Evolutionary conservation across 1,140 invertebrate species (phyloP).

Genomic region (Trichoplusia ni): DNA sequence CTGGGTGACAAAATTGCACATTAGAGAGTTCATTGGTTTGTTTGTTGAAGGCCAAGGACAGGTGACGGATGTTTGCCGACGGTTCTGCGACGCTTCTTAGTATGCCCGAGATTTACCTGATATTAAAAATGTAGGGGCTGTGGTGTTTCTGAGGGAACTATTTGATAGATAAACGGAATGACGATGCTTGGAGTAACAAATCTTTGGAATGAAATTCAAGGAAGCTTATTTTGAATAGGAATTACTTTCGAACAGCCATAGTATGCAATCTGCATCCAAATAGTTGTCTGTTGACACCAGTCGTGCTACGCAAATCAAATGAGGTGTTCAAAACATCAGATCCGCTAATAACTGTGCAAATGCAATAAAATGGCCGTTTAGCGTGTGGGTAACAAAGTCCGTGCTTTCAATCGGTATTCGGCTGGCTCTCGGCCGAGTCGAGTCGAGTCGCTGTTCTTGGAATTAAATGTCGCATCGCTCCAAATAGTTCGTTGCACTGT

Average conservation of each 20-base stretch:
- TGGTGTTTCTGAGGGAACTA: too few species aligned
- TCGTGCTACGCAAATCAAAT: constrained; percentile 20
- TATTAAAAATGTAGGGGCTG: too few species aligned
- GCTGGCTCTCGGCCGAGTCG: constrained; percentile 40
- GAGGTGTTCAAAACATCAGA: constrained; percentile 10
- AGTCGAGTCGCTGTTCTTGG: constrained; percentile 43
- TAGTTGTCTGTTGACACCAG: background rate
- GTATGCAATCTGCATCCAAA: background rate
- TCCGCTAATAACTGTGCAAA: constrained; percentile 26
- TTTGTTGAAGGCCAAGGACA: too few species aligned
- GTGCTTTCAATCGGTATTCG: constrained; percentile 26
- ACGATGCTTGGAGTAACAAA: too few species aligned
- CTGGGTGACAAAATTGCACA: too few species aligned
- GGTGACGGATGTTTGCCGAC: too few species aligned
- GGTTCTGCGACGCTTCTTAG: too few species aligned
- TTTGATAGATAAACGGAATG: too few species aligned
- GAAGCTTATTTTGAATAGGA: too few species aligned
- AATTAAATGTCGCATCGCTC: constrained; percentile 55
- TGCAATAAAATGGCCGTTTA: constrained; percentile 33
- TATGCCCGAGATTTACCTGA: too few species aligned
- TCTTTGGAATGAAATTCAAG: too few species aligned
- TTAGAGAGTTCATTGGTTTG: too few species aligned
- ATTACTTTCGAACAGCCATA: background rate
- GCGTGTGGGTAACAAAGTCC: constrained; percentile 14
- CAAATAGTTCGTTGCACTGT: constrained; percentile 66